These are phyloP conservation scores for Aporophyla nigra DNA, from an alignment of 2,888 invertebrate genomes.

Conservation along the genomic window DNA sequence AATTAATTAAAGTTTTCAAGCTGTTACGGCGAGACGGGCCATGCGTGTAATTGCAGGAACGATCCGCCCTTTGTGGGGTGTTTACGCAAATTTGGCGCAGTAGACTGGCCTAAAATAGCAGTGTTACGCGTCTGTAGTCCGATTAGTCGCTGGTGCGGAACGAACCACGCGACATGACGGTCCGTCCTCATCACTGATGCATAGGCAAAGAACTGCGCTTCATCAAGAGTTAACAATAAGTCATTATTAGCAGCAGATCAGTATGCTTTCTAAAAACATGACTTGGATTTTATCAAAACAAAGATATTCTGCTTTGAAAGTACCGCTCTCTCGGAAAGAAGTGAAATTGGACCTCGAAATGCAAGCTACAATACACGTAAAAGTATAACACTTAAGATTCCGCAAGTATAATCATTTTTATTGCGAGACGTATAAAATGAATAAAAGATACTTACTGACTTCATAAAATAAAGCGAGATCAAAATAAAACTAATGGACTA, in stretches of 20 bases:
- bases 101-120: constrained; percentile 68
- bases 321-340: constrained; percentile 57
- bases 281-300: constrained; percentile 63
- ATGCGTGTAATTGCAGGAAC: constrained; percentile 60
- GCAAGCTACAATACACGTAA: constrained; percentile 38
- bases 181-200: constrained; percentile 44
- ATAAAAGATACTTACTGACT: constrained; percentile 23
- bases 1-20: constrained; percentile 46
- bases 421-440: constrained; percentile 20
- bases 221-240: constrained; percentile 26
- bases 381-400: constrained; percentile 44
- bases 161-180: constrained; percentile 48
- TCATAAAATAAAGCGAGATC: constrained; percentile 21
- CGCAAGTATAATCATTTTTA: constrained; percentile 29
- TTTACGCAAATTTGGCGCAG: constrained; percentile 65
- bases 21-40: constrained; percentile 22
- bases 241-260: constrained; percentile 28
- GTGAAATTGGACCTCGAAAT: constrained; percentile 57
- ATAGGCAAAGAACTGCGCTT: constrained; percentile 29
- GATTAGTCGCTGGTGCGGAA: constrained; percentile 70
- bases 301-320: constrained; percentile 57
- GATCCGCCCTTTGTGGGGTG: constrained; percentile 61
- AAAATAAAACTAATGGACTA: constrained; percentile 34
- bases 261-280: constrained; percentile 61
- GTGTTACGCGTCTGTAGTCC: constrained; percentile 62